phyloP scores from a whole-genome alignment of 2,797 vertebrate genomes.

The Ctenopoma multispine region DNA sequence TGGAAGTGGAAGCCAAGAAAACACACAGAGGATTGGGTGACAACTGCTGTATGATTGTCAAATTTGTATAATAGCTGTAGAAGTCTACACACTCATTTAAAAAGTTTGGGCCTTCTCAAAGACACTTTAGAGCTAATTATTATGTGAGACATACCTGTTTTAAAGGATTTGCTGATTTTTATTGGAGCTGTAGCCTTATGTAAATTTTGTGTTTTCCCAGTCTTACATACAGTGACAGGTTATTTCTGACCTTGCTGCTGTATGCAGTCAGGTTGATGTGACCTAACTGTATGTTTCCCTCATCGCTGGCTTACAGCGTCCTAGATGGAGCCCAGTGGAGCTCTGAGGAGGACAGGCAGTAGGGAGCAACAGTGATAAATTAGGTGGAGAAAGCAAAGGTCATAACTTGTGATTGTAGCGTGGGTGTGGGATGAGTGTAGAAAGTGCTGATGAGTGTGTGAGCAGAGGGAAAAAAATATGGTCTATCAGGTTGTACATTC shows the following conservation, averaged over 20 bases:
- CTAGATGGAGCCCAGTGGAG: slow-evolving; percentile 62
- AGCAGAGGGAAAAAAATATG: slow-evolving; percentile 58
- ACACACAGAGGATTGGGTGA: slow-evolving; percentile 60
- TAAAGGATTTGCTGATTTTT: background rate
- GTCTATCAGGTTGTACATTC: slow-evolving; percentile 69
- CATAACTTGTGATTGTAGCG: slow-evolving; percentile 82
- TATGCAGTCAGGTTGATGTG: slow-evolving; percentile 81
- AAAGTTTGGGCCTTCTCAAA: slow-evolving; percentile 21
- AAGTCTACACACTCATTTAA: slow-evolving; percentile 20
- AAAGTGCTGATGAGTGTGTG: slow-evolving; percentile 75
- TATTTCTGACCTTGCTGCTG: slow-evolving; percentile 70
- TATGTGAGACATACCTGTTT: slow-evolving; percentile 19
- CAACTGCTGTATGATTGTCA: slow-evolving; percentile 50
- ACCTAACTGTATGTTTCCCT: slow-evolving; percentile 69
- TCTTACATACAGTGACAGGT: slow-evolving; percentile 46
- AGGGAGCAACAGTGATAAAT: slow-evolving; percentile 77
- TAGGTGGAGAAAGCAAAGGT: slow-evolving; percentile 81
- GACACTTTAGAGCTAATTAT: slow-evolving; percentile 20
- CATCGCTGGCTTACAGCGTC: slow-evolving; percentile 48
- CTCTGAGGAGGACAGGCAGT: slow-evolving; percentile 75
- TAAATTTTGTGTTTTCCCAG: slow-evolving; percentile 30
- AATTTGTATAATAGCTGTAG: slow-evolving; percentile 27
- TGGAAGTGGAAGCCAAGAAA: slow-evolving; percentile 64
- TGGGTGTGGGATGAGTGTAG: slow-evolving; percentile 73
- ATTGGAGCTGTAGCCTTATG: slow-evolving; percentile 12